These are phyloP conservation scores for Alauda arvensis DNA, from an alignment of 2,797 vertebrate species.

Conservation along the genomic window DNA sequence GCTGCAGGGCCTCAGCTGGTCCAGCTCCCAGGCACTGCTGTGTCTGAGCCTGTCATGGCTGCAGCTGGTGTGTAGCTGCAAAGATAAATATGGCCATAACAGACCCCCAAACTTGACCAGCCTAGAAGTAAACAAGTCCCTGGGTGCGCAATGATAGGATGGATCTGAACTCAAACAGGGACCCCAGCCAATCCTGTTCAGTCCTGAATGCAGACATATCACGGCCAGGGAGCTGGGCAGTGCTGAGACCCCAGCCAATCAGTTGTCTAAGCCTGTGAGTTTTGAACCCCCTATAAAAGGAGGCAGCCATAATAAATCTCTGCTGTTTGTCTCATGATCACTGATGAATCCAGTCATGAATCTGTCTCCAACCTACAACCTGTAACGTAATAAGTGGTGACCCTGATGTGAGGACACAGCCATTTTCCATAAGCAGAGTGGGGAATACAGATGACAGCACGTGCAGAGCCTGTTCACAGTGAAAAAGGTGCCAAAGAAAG, in stretches of 20 bases:
- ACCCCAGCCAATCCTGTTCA: background rate
- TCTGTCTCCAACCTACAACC: background rate
- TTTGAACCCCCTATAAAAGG: background rate
- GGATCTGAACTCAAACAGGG: background rate
- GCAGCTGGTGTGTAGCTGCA: background rate
- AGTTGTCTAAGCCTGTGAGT: background rate
- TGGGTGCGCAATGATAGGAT: background rate
- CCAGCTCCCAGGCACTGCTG: background rate
- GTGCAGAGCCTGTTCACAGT: background rate
- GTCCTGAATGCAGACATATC: background rate
- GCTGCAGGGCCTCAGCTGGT: background rate
- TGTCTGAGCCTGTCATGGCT: background rate
- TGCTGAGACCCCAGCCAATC: background rate
- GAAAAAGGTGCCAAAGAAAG: background rate
- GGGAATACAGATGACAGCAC: background rate
- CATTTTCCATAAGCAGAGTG: background rate
- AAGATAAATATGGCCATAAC: background rate
- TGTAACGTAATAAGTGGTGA: background rate
- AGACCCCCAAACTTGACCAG: background rate
- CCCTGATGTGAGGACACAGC: background rate
- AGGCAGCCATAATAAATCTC: background rate
- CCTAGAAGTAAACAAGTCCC: background rate
- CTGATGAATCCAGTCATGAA: background rate
- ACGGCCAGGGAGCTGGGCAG: background rate
- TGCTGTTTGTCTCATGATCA: background rate